Base-by-base conservation (phyloP, 2,797 vertebrate species). In the Knipowitschia caucasica region DNA sequence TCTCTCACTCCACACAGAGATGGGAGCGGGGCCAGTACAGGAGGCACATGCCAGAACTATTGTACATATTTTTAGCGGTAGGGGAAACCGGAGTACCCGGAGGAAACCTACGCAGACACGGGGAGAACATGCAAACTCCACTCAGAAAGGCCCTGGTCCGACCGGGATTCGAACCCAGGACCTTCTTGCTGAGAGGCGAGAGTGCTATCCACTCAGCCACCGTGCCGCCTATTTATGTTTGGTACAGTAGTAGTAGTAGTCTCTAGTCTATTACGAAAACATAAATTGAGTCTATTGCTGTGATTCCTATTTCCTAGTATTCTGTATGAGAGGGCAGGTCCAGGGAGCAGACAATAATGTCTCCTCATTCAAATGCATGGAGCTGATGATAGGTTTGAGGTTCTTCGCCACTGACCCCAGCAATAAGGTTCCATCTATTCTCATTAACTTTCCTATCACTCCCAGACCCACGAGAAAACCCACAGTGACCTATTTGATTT, bases 291-390 rank as follows among this genome's bases (percentile, higher is more conserved):
- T 7, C 15, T 7, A 36, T 6, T 17, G 12, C 6, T 40, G 36
- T 26, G 58, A 53, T 56, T 53, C 25, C n/a, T 1, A 2, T 33
- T 56, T 20, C 31, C 43, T 9, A 24, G 43, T 24, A 14, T 6
- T 24, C 11, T 14, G 2, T n/a, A 5, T 30, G 10, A 30, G 4
- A 20, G 27, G 62, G 2, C n/a, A n/a, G 36, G 18, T 14, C 30
- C 12, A 1, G 34, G 43, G 12, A 59, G 61, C 42, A 18, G 55
- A 64, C 54, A 24, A 36, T 21, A 45, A 53, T 31, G 42, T 53
- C 40, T 66, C 76, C 65, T 31, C 57, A 77, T 77, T 80, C 65
- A 69, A 56, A 79, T 78, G 74, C 72, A 59, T 23, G 15, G 38
- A 8, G 23, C 40, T 25, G 45, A 69, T 53, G 69, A 78, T 62